Evolutionary conservation across 2,797 vertebrate genomes (phyloP), one percentile per base, ranked within the genome.

Genomic region (Brachyrhaphis roseni): DNA sequence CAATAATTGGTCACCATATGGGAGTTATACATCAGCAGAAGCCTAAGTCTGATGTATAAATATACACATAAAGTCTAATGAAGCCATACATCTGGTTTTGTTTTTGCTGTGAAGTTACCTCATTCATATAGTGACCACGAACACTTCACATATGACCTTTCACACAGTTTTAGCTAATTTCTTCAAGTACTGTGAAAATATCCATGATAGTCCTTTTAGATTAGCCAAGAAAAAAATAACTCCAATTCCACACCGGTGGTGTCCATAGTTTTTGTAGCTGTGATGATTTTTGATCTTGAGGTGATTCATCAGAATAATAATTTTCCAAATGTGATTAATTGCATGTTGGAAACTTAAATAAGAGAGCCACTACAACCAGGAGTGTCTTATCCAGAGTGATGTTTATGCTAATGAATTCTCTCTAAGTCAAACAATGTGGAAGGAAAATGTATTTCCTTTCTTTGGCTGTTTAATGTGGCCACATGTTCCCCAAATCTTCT

Each of bases 1-100:
- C 66, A 43, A 41, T 59, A 45, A 75, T 57, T 79, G 79, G 71
- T 73, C 57, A 74, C 74, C 77, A 80, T 76, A 74, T 70, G 45
- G 28, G 76, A 77, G 76, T 77, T 64, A 74, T n/a, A 28, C 12
- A 51, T 77, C 73, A 59, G 1, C 39, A 57, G 3, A 75, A 82
- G 28, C 70, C 4, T 1, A 75, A 73, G 15, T 0, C 20, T 43
- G 71, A 73, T 0, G 46, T n/a, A 72, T 70, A 51, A 45, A 34
- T 39, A 26, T 59, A 39, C 43, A 20, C 2, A 12, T 34, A 41
- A 62, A 62, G 28, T n/a, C 53, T 15, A 77, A 46, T 47, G 3
- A 34, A 71, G 68, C n/a, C 11, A 15, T 41, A 28, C 18, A 59
- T 51, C 23, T 75, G 36, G n/a, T 28, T 72, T 51, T 36, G 68